Evolutionary conservation across 1,140 invertebrate species (phyloP), one percentile per base, ranked within the genome.

Genomic region (Radopholus similis): DNA sequence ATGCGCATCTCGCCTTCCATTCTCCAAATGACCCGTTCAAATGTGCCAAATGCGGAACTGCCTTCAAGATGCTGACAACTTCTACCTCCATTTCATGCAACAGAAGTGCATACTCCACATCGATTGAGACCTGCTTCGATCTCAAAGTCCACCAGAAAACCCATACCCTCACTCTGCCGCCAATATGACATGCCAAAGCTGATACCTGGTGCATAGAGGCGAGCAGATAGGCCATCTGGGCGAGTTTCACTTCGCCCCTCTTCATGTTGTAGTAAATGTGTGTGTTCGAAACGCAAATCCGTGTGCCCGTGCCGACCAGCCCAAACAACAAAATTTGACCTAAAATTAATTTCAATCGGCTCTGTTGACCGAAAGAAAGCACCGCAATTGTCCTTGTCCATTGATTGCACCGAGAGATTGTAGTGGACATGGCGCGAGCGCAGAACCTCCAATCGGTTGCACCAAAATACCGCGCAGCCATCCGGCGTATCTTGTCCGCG

Each of bases 241-340:
- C 35, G 9, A 66, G 51, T 59, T 66, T 66, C 5, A 63, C 30
- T 5, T 21, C 32, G 9, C 64, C 64, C 21, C 30, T 32, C 8
- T 44, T 64, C 64, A 66, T 66, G 28, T 66, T 63, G 51, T 32
- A 66, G 23, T 28, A 44, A 32, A 66, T 32, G 30, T 66, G 64
- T 15, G 64, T 66, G 49, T 66, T 66, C 18, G 64, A 62, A 54
- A 66, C 40, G 58, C 55, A 66, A 44, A 66, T 26, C 32, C 30
- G 30, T 23, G 34, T 40, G 23, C 23, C 30, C 11, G 60, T 66
- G 30, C 47, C 47, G 18, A 28, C 40, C 15, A 65, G 15, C 44
- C 30, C 13, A 23, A 63, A 59, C 11, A 40, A 35, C 4, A 44
- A 42, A 15, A 63, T 42, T 63, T 63, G 60, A 11, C 60, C 60